Percentiles rank a stretch among this genome's conserved stretches.
phyloP scores from a whole-genome alignment of 2,797 vertebrate species.

The Fistularia tabacaria region DNA sequence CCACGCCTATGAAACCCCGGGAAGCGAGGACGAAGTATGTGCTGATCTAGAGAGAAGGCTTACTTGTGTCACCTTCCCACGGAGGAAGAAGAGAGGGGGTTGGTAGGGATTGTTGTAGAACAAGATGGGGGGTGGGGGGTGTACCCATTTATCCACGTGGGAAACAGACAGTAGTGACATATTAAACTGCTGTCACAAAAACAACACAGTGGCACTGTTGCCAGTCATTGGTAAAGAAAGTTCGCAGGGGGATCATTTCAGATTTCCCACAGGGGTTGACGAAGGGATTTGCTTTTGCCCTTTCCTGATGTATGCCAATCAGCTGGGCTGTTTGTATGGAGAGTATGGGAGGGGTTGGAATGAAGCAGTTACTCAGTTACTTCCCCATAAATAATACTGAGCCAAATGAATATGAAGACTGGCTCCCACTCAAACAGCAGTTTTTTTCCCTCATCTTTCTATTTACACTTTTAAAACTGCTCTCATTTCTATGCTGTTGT shows the following conservation, averaged over 20 bases:
- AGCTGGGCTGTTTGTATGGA: conserved; percentile 35
- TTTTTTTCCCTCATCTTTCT: too few species aligned
- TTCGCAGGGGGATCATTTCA: conserved; percentile 23
- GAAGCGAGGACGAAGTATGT: conserved; percentile 48
- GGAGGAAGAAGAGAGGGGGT: conserved; percentile 20
- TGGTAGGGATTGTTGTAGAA: conserved; percentile 21
- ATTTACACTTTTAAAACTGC: too few species aligned
- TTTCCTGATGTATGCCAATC: conserved; percentile 37
- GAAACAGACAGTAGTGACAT: conserved; percentile 58
- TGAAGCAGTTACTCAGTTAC: conserved; percentile 8
- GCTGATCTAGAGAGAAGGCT: conserved; percentile 56
- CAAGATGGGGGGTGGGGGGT: conserved; percentile 6
- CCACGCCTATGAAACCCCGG: conserved; percentile 24
- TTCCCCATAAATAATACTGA: neutral
- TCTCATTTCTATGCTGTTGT: too few species aligned
- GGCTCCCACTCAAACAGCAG: too few species aligned
- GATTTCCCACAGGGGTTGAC: conserved; percentile 48
- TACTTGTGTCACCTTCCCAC: conserved; percentile 58
- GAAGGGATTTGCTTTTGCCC: conserved; percentile 7
- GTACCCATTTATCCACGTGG: conserved; percentile 61
- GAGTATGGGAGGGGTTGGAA: neutral
- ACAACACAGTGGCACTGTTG: conserved; percentile 43
- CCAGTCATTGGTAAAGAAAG: conserved; percentile 48
- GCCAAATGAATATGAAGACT: too few species aligned
- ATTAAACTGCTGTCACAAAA: conserved; percentile 52